Evolutionary conservation across 1,140 invertebrate species (phyloP), one percentile per base, ranked within the genome.

Genomic region (Papilio glaucus): DNA sequence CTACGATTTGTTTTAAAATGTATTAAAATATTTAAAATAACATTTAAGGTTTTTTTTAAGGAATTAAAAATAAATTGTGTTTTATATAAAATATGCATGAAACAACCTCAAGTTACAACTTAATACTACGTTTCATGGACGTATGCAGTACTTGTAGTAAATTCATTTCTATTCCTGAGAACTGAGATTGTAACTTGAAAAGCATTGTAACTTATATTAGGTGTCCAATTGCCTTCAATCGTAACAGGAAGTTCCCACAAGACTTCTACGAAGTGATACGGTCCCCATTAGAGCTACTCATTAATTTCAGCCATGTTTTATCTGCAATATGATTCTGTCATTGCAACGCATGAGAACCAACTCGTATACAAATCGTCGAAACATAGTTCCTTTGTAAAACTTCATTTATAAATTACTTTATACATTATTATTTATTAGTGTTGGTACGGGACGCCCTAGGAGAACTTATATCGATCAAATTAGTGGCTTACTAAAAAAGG

Each of bases 241-340:
- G 24, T 49, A 53, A 53, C 49, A 53, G 49, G 49, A 53, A 26
- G 49, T 53, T 53, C 49, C 24, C 49, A 53, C 18, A 24, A 12
- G 10, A 53, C 18, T 53, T 53, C 49, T 12, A 53, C 18, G 49
- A 24, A 53, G 49, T 13, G 49, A 26, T 24, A 24, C 18, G 29
- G 29, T 6, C 29, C 6, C 6, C 6, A 24, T 26, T 26, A 53
- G 21, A 26, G 49, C 8, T 26, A 26, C 49, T 53, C 8, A 12
- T 15, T 18, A 18, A 49, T 24, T 53, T 12, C 9, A 12, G 21
- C 8, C 18, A 24, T 9, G 6, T 41, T 53, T 53, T 53, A 53
- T 53, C 9, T 53, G 49, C 4, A 24, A 24, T 53, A 21, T 49
- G 8, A 49, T 49, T 8, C 15, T 0, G 18, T 33, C 29, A 6